Evolutionary conservation across 2,797 vertebrate genomes (phyloP).

Genomic region (Muraenolepis orangiensis): DNA sequence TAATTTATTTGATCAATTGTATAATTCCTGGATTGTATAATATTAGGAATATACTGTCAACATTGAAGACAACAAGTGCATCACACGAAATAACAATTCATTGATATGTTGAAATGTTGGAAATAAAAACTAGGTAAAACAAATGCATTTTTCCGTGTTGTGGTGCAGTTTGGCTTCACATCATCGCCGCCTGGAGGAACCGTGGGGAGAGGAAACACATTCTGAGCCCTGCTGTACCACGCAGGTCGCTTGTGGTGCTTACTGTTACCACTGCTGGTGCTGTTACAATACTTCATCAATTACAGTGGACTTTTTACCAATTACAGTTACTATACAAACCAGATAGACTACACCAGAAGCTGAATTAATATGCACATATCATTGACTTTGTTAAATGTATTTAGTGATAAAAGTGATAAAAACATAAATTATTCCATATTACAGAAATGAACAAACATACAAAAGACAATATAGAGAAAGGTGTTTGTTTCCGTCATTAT

Average conservation of each 20-base stretch:
- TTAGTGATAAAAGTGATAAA: too few relatives aligned
- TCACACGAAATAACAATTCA: background rate
- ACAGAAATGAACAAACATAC: too few relatives aligned
- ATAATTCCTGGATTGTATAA: background rate
- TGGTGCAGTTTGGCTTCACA: constrained; percentile 38
- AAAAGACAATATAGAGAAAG: too few relatives aligned
- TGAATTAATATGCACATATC: background rate
- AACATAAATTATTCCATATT: too few relatives aligned
- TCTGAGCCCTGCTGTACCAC: background rate
- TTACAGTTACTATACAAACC: background rate
- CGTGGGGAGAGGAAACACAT: constrained; percentile 28
- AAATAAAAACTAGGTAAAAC: background rate
- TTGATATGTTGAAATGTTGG: background rate
- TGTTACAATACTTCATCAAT: background rate
- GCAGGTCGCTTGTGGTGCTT: background rate
- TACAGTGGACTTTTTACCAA: background rate
- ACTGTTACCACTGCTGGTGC: background rate
- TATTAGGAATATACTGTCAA: too few relatives aligned
- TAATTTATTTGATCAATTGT: background rate
- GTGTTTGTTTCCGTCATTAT: too few relatives aligned
- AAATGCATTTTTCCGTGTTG: background rate
- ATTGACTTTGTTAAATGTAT: too few relatives aligned
- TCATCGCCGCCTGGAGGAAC: constrained; percentile 56
- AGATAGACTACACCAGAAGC: background rate
- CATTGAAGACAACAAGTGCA: too few relatives aligned